Evolutionary conservation across 2,888 invertebrate species (phyloP).

Genomic region (Eupithecia subumbrata): DNA sequence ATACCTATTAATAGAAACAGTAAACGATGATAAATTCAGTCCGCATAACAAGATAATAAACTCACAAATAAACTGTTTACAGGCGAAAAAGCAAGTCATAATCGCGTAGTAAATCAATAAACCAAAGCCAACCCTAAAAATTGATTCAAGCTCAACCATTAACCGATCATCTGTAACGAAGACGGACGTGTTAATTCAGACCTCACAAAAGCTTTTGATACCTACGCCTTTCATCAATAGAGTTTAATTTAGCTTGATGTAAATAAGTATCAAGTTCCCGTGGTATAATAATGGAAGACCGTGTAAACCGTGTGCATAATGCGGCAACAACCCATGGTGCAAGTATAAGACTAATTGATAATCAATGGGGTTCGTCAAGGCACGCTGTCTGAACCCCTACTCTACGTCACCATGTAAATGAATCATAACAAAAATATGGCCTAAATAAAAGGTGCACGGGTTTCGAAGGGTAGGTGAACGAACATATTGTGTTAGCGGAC

Average conservation of each 20-base stretch:
- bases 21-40: not conserved
- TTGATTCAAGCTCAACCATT: constrained; percentile 77
- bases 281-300: constrained; percentile 70
- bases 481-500: constrained; percentile 82
- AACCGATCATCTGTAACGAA: constrained; percentile 80
- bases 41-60: constrained; percentile 64
- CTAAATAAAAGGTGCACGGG: constrained; percentile 50
- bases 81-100: constrained; percentile 75
- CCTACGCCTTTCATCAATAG: constrained; percentile 53
- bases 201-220: constrained; percentile 50
- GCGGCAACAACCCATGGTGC: constrained; percentile 74
- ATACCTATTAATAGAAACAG: too few relatives aligned
- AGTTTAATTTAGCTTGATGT: constrained; percentile 47
- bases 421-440: constrained; percentile 71
- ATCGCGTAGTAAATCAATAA: constrained; percentile 78
- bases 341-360: constrained; percentile 82
- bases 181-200: constrained; percentile 76
- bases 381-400: constrained; percentile 50
- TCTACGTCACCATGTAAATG: constrained; percentile 66
- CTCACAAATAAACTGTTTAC: constrained; percentile 52
- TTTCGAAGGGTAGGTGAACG: constrained; percentile 58
- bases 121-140: constrained; percentile 73
- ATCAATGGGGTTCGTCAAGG: constrained; percentile 74
- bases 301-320: constrained; percentile 82
- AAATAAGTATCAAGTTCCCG: constrained; percentile 58